Evolutionary conservation across 2,113 vertebrate species (phyloP), one percentile per base, ranked within the genome.

Genomic region (Cebus imitator): DNA sequence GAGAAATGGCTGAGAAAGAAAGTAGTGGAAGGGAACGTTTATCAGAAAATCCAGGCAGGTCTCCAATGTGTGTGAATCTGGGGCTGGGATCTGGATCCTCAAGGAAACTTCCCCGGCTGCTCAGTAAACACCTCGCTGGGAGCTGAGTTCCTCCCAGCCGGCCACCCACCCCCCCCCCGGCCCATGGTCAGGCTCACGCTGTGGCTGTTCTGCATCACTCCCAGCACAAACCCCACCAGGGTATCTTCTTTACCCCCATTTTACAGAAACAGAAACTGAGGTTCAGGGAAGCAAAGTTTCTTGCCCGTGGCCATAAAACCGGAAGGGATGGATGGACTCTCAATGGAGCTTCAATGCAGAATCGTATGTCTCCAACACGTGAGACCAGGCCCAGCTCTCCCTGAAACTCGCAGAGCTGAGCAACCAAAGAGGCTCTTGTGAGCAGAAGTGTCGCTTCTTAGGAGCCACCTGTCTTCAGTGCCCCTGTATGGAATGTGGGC

Each of bases 41-140:
- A 3, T 57, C 4, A 55, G 32, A 83, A 37, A 30, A 23, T 35
- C 27, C 5, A 30, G 52, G 76, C 37, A 32, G 61, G n/a, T 25
- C 25, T 80, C 37, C 20, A 21, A 68, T 8, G 21, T n/a, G 45
- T 13, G 17, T 0, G 6, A 0, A 2, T 35, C 80, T 21, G n/a
- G 5, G 20, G 57, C 48, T 30, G 48, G 48, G 82, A 40, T 37
- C 37, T 6, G 2, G 57, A 35, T 5, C 48, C 8, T 0, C 8
- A 2, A 12, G 55, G 40, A 45, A n/a, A 4, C 43, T 10, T 78
- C 18, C 18, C 2, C 16, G 68, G 84, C 45, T 27, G 58, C 80
- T 40, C 50, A 6, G 48, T 13, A n/a, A 45, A 30, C 0, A 0
- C 25, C 40, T 40, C 3, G 23, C 82, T 0, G 0, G 40, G 52